phyloP scores from a whole-genome alignment of 30 jellyfish, hydroid and myxozoan species.

The Cassiopea xamachana region DNA sequence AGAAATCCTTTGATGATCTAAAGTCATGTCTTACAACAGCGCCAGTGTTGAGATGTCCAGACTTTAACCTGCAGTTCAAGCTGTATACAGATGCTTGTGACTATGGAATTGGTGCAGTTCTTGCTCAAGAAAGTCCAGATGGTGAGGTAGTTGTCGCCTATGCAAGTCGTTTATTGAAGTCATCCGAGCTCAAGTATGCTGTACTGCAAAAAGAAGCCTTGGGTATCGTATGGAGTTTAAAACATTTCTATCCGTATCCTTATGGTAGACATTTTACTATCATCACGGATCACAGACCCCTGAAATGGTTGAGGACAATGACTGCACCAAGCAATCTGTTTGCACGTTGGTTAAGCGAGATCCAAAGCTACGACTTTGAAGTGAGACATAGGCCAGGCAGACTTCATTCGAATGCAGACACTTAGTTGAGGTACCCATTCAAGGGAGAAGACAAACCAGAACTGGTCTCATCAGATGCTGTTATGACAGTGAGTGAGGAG shows the following conservation, averaged over 20 bases:
- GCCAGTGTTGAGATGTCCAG: constrained; percentile 58
- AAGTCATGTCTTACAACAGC: constrained; percentile 42
- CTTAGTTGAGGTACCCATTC: neutral
- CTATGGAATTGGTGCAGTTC: too few relatives aligned
- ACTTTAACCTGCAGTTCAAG: neutral
- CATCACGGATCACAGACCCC: constrained; percentile 12
- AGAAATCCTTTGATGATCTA: constrained; percentile 42
- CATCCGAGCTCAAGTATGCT: constrained; percentile 47
- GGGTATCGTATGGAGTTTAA: too few relatives aligned
- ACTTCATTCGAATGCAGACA: too few relatives aligned
- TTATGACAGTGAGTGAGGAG: too few relatives aligned
- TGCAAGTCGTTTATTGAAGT: constrained; percentile 41
- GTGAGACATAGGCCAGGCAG: neutral
- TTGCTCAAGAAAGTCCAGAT: neutral
- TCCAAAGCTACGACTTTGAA: constrained; percentile 60
- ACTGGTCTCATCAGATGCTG: neutral
- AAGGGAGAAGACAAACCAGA: constrained; percentile 36
- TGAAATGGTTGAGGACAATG: constrained; percentile 62
- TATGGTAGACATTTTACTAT: constrained; percentile 60
- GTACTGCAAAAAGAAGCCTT: too few relatives aligned
- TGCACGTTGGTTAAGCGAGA: constrained; percentile 72
- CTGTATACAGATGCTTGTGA: too few relatives aligned
- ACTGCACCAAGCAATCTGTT: constrained; percentile 59
- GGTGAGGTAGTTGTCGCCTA: constrained; percentile 53
- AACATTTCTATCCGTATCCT: constrained; percentile 40